Percentiles rank a stretch among this genome's conserved stretches.
phyloP scores from a whole-genome alignment of 2,113 vertebrate species.

The Labeo catla region DNA sequence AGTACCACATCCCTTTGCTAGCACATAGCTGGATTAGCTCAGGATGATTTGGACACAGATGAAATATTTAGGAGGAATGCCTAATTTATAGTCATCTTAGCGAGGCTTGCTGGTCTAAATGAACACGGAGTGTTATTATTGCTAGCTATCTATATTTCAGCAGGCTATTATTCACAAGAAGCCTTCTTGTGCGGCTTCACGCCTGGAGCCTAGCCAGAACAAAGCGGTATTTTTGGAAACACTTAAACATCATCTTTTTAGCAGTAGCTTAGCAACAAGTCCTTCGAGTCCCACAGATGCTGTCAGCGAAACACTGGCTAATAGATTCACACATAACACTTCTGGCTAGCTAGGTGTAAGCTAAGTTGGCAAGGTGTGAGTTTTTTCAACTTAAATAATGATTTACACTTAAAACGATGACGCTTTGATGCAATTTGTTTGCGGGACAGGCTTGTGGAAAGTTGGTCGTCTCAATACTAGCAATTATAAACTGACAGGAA shows the following conservation, averaged over 20 bases:
- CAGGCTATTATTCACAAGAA: slow-evolving; percentile 33
- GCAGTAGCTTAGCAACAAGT: slow-evolving; percentile 65
- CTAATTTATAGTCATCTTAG: slow-evolving; percentile 36
- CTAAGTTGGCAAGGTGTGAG: slow-evolving; percentile 8
- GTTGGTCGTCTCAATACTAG: not conserved
- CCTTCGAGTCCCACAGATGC: slow-evolving; percentile 21
- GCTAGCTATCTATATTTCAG: slow-evolving; percentile 58
- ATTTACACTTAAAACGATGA: slow-evolving; percentile 1
- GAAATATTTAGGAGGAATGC: slow-evolving; percentile 35
- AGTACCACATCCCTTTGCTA: not conserved
- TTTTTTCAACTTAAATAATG: slow-evolving; percentile 1
- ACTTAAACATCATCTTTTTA: slow-evolving; percentile 52
- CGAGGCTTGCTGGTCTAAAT: slow-evolving; percentile 22
- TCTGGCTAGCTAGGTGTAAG: not conserved
- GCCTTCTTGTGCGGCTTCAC: slow-evolving; percentile 30
- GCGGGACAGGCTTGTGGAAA: not conserved
- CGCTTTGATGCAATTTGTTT: not conserved
- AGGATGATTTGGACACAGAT: slow-evolving; percentile 52
- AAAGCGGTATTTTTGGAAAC: slow-evolving; percentile 59
- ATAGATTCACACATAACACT: slow-evolving; percentile 8
- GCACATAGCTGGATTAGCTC: slow-evolving; percentile 8
- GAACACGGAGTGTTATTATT: slow-evolving; percentile 39
- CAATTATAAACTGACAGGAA: not conserved
- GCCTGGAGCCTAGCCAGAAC: slow-evolving; percentile 31
- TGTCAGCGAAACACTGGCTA: slow-evolving; percentile 6